A percentile compares a stretch with the other conserved stretches of the same genome.
phyloP scores from a whole-genome alignment of 2,797 vertebrate species.

The Clarias pachynema region DNA sequence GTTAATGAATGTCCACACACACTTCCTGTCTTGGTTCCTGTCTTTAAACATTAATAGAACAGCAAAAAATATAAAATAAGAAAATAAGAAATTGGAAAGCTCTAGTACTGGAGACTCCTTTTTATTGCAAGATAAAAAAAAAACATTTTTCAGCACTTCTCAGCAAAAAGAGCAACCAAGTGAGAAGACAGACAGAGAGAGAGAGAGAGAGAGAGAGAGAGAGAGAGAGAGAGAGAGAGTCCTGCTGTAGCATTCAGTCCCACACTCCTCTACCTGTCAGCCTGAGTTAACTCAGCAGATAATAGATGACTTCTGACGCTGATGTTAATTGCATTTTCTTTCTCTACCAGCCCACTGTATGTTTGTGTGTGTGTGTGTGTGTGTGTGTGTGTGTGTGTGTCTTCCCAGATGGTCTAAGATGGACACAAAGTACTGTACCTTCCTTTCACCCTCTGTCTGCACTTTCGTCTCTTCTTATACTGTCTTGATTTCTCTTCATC shows the following conservation, averaged over 20 bases:
- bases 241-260: slow-evolving; percentile 10
- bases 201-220: not conserved
- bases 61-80: no score
- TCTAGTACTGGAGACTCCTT: not conserved
- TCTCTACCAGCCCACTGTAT: slow-evolving; percentile 20
- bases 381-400: slow-evolving; percentile 1
- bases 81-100: not conserved
- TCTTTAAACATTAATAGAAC: not conserved
- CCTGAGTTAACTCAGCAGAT: slow-evolving; percentile 44
- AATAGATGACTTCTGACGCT: slow-evolving; percentile 55
- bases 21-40: not conserved
- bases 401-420: slow-evolving; percentile 12
- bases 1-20: not conserved
- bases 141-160: not conserved
- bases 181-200: no score
- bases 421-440: not conserved
- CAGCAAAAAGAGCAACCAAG: no score
- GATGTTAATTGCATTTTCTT: slow-evolving; percentile 59
- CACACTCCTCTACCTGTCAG: slow-evolving; percentile 52
- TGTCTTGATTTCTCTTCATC: not conserved
- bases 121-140: not conserved
- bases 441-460: not conserved
- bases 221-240: not conserved
- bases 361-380: slow-evolving; percentile 27
- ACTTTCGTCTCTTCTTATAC: not conserved